These are phyloP conservation scores for Erethizon dorsatum DNA, from an alignment of 2,797 vertebrate genomes.

Conservation along the genomic window DNA sequence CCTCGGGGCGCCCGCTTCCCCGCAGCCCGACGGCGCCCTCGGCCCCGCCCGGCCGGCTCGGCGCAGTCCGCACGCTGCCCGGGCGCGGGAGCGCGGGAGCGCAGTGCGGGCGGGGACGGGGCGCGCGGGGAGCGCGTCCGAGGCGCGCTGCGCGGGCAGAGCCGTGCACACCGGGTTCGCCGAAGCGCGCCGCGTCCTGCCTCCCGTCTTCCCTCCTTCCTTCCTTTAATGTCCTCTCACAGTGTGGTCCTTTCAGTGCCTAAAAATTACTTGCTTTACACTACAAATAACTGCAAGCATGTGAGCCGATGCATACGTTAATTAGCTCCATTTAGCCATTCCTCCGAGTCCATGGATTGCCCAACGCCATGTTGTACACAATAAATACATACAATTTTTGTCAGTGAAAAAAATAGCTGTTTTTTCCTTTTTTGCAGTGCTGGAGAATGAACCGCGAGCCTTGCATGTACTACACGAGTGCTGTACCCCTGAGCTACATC, in stretches of 20 bases:
- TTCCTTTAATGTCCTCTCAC: background rate
- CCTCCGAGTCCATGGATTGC: background rate
- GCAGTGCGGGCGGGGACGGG: too few species aligned
- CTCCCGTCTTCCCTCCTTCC: background rate
- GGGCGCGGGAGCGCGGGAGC: too few species aligned
- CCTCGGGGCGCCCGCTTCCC: background rate
- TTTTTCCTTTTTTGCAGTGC: background rate
- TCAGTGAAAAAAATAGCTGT: background rate
- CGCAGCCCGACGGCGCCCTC: background rate
- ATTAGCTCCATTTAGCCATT: background rate
- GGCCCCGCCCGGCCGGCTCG: background rate
- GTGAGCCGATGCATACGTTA: background rate
- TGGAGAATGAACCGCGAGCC: background rate
- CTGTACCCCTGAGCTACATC: background rate
- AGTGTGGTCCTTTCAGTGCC: background rate
- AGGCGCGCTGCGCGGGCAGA: background rate
- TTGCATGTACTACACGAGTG: background rate
- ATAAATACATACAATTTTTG: background rate
- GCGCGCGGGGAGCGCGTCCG: background rate
- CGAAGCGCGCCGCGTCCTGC: background rate
- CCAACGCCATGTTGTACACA: background rate
- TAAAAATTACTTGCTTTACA: conserved; percentile 1
- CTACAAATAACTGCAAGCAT: background rate
- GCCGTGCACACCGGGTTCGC: background rate
- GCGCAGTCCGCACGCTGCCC: background rate